Base-by-base conservation (phyloP, 2,797 vertebrate genomes). In the Xyrichtys novacula region DNA sequence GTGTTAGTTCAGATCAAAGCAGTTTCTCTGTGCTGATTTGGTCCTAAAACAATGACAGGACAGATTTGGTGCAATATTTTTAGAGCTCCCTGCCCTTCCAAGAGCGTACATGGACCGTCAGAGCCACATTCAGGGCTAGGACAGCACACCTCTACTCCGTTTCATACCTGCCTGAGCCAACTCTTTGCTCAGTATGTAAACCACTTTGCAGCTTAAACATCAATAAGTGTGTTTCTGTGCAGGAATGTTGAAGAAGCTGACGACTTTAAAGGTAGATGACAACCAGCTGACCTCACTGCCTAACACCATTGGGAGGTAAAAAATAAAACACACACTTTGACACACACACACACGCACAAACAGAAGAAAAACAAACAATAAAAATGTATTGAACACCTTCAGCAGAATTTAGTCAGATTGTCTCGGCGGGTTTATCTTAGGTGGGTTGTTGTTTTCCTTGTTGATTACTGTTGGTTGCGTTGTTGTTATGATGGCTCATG, bases 231-330 rank as follows among this genome's bases (percentile, higher is more conserved):
- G 19, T 34, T 31, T 70, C 23, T 65, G 54, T 67, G 34, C 56
- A 99, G 97, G 98, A 81, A 95, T 99, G 92, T 81, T 99, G 92
- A 99, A 99, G 93, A 99, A 98, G 76, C 91, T 99, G 73, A 98
- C 97, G 7, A 99, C 97, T 44, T 87, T 99, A 76, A 98, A 99
- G 93, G 96, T 99, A 78, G 98, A 99, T 85, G 98, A 99, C 95
- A 99, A 99, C 94, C 98, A 99, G 94, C 96, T 99, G 77, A 97
- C 96, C 40, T 93, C 97, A 86, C 94, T 99, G 90, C 98, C 98
- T 81, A 98, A 96, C 75, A 95, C 96, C 61, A 96, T 99, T 5
- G 98, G 98, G 94, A 99, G 97, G 98, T 99, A 93, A 96, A 94
- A 94, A 60, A 47, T n/a, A 8, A 32, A 3, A 32, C 1, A 3